phyloP scores from a whole-genome alignment of 2,888 invertebrate species.

The Drosophila testacea region DNA sequence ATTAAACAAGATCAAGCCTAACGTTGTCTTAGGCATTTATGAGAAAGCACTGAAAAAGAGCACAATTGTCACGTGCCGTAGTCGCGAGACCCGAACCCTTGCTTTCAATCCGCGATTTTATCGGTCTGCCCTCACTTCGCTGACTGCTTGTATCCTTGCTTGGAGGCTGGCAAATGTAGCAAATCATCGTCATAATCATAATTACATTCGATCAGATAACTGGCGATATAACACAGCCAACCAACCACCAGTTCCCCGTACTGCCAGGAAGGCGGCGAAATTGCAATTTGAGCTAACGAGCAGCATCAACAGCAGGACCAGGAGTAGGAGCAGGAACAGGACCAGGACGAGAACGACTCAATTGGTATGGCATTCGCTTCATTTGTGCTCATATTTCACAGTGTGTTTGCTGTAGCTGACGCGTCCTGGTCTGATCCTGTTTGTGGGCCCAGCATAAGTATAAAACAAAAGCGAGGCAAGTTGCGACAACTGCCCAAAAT shows the following conservation, averaged over 20 bases:
- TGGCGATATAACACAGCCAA: slow-evolving; percentile 40
- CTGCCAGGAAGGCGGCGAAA: slow-evolving; percentile 55
- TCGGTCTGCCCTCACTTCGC: slow-evolving; percentile 38
- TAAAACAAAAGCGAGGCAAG: slow-evolving; percentile 66
- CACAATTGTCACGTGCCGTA: slow-evolving; percentile 75
- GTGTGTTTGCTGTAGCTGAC: not conserved
- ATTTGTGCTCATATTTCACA: slow-evolving; percentile 77
- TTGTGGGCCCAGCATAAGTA: slow-evolving; percentile 68
- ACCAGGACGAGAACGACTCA: slow-evolving; percentile 47
- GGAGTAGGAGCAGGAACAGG: slow-evolving; percentile 22
- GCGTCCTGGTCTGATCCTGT: slow-evolving; percentile 23
- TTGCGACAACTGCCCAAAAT: slow-evolving; percentile 49
- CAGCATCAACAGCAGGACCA: slow-evolving; percentile 24
- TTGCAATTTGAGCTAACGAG: slow-evolving; percentile 76
- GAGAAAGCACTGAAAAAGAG: slow-evolving; percentile 45
- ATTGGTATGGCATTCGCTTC: slow-evolving; percentile 64
- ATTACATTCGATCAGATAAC: slow-evolving; percentile 81
- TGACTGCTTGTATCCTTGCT: slow-evolving; percentile 2
- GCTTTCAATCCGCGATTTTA: slow-evolving; percentile 55
- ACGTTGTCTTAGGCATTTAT: slow-evolving; percentile 60
- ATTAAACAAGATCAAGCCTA: slow-evolving; percentile 47
- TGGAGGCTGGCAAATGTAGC: slow-evolving; percentile 69
- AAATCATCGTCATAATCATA: slow-evolving; percentile 81
- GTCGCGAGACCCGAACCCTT: slow-evolving; percentile 49
- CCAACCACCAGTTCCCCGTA: slow-evolving; percentile 20